Percentiles rank a stretch among this genome's conserved stretches.
Evolutionary conservation across 2,797 vertebrate genomes (phyloP).

Genomic region (Microctenopoma lineatum): DNA sequence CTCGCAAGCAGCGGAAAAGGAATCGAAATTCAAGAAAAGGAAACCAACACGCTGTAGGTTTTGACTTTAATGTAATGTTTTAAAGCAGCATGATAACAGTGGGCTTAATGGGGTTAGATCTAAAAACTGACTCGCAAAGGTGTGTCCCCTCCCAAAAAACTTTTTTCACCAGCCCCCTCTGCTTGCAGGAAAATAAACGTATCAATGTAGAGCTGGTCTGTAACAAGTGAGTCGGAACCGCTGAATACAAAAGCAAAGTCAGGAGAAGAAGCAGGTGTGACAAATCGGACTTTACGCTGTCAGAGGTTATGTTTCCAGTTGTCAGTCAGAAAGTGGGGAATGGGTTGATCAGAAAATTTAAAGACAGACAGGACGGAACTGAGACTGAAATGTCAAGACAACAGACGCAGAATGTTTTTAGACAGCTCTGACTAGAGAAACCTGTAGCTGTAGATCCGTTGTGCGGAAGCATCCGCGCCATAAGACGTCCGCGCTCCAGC

Average conservation of each 20-base stretch:
- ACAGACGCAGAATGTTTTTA: background rate
- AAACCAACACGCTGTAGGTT: too few species aligned
- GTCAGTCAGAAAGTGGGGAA: background rate
- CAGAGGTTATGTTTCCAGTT: conserved; percentile 11
- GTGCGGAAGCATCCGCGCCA: too few species aligned
- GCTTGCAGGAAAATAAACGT: conserved; percentile 31
- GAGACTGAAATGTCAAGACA: background rate
- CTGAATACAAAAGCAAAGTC: conserved; percentile 35
- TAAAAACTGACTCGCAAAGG: too few species aligned
- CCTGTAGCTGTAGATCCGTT: background rate
- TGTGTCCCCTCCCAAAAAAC: too few species aligned
- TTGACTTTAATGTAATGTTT: too few species aligned
- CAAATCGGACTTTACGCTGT: conserved; percentile 16
- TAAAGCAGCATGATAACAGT: too few species aligned
- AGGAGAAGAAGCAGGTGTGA: conserved; percentile 20
- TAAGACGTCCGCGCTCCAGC: background rate
- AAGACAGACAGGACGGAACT: background rate
- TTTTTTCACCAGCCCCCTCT: too few species aligned
- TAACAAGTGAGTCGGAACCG: conserved; percentile 20
- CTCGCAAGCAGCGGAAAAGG: too few species aligned
- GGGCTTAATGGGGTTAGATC: too few species aligned
- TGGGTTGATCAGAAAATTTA: conserved; percentile 12
- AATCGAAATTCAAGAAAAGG: too few species aligned
- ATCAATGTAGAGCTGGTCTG: conserved; percentile 55
- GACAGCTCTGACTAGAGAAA: background rate